phyloP scores from a whole-genome alignment of 2,888 invertebrate species.

The Acrobasis suavella region DNA sequence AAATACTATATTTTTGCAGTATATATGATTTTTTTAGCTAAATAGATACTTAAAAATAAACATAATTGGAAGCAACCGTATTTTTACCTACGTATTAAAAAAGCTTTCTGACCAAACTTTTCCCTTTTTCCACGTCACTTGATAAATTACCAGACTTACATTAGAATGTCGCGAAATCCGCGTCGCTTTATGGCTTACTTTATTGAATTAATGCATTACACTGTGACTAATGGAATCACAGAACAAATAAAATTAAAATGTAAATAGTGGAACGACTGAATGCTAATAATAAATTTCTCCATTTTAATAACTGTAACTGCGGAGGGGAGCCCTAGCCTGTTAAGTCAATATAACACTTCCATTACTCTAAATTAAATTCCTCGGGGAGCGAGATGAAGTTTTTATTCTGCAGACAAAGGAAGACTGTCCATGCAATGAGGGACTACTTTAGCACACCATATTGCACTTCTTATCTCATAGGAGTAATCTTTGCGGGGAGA shows the following conservation, averaged over 20 bases:
- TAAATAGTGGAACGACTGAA: slow-evolving; percentile 78
- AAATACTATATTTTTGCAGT: no score
- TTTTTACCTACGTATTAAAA: no score
- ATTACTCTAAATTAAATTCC: slow-evolving; percentile 83
- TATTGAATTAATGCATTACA: slow-evolving; percentile 71
- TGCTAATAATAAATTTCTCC: slow-evolving; percentile 82
- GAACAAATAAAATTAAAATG: slow-evolving; percentile 82
- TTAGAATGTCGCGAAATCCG: slow-evolving; percentile 40
- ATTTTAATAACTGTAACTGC: slow-evolving; percentile 81
- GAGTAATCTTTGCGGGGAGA: not conserved
- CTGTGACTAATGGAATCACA: slow-evolving; percentile 80
- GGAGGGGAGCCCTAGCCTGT: slow-evolving; percentile 79
- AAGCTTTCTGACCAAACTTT: slow-evolving; percentile 31
- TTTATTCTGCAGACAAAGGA: slow-evolving; percentile 75
- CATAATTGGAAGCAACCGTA: no score
- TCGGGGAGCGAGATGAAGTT: slow-evolving; percentile 80
- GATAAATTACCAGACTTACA: slow-evolving; percentile 51
- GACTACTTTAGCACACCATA: slow-evolving; percentile 36
- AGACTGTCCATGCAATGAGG: slow-evolving; percentile 56
- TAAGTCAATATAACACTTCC: slow-evolving; percentile 83
- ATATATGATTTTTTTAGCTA: no score
- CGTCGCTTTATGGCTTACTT: slow-evolving; percentile 49
- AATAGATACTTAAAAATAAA: no score
- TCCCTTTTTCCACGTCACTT: slow-evolving; percentile 31
- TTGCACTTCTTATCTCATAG: slow-evolving; percentile 38